These are phyloP conservation scores for Poecilus cupreus DNA, from an alignment of 2,888 invertebrate genomes.

Conservation along the genomic window DNA sequence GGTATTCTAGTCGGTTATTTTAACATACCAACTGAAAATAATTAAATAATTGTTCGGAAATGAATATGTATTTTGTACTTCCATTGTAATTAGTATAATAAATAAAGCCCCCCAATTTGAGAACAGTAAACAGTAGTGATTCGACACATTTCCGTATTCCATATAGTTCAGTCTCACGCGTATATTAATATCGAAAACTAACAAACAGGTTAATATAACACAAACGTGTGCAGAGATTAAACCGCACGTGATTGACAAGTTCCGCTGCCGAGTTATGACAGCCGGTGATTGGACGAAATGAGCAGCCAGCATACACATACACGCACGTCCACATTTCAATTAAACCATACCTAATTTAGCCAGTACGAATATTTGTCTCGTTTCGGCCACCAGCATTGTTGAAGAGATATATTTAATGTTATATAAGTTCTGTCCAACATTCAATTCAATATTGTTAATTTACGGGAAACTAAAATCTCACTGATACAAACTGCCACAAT, in stretches of 20 bases:
- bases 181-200: conserved; percentile 56
- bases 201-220: conserved; percentile 50
- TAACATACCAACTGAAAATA: too few relatives aligned
- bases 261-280: conserved; percentile 57
- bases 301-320: conserved; percentile 18
- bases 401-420: too few relatives aligned
- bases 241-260: conserved; percentile 59
- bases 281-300: conserved; percentile 53
- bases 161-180: background rate
- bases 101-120: too few relatives aligned
- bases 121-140: background rate
- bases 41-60: too few relatives aligned
- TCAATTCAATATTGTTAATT: too few relatives aligned
- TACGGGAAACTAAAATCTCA: too few relatives aligned
- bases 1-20: too few relatives aligned
- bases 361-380: background rate
- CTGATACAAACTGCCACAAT: too few relatives aligned
- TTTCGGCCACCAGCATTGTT: too few relatives aligned
- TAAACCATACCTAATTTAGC: background rate
- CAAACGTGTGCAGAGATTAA: conserved; percentile 53
- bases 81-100: too few relatives aligned
- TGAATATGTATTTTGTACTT: too few relatives aligned
- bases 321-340: background rate
- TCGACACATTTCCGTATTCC: background rate
- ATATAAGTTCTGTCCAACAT: too few relatives aligned